phyloP scores from a whole-genome alignment of 2,113 vertebrate genomes.

The Mastomys natalensis region DNA sequence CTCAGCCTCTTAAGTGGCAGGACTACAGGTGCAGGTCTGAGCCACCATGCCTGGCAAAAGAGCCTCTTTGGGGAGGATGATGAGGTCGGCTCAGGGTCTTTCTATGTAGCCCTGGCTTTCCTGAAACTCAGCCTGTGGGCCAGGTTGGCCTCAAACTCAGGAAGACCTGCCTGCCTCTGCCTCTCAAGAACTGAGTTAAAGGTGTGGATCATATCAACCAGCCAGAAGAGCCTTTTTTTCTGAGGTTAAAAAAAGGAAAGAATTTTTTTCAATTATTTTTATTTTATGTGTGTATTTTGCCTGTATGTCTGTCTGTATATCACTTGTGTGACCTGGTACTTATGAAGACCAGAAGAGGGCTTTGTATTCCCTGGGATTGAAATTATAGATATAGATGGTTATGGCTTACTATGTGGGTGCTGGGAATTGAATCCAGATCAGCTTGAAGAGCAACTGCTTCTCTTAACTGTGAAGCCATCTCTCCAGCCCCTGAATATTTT shows the following conservation, averaged over 20 bases:
- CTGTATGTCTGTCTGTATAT: too few relatives aligned
- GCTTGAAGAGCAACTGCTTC: neutral
- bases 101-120: neutral
- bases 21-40: too few relatives aligned
- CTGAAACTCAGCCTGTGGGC: neutral
- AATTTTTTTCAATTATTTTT: neutral
- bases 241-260: neutral
- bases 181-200: neutral
- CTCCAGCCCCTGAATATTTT: neutral
- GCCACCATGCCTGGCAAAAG: neutral
- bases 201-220: too few relatives aligned
- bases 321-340: neutral
- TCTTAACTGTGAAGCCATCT: neutral
- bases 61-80: neutral
- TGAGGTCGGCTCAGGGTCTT: neutral
- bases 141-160: neutral
- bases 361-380: neutral
- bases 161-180: neutral
- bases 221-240: neutral
- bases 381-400: neutral
- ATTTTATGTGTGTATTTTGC: neutral
- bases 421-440: neutral
- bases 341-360: neutral
- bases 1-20: neutral
- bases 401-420: too few relatives aligned